A percentile compares a stretch with the other conserved stretches of the same genome.
These are phyloP conservation scores for Heliconius aoede DNA, from an alignment of 2,888 invertebrate species.

Conservation along the genomic window DNA sequence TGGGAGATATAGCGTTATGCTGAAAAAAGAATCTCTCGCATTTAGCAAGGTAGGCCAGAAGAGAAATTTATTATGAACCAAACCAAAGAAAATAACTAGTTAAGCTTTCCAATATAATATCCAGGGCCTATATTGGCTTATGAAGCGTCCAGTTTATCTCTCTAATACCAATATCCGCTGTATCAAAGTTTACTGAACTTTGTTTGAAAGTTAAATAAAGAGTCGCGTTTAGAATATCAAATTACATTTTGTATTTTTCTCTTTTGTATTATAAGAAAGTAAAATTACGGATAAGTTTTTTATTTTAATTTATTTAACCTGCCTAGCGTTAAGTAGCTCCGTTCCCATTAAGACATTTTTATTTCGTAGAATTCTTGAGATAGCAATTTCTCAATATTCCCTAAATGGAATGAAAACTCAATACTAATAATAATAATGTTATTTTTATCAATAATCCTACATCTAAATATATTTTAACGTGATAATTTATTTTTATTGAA, in stretches of 20 bases:
- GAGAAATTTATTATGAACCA: background rate
- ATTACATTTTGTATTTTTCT: slow-evolving; percentile 7
- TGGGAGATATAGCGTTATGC: background rate
- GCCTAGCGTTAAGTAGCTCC: too few species aligned
- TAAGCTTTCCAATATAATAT: slow-evolving; percentile 1
- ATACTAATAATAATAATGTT: too few species aligned
- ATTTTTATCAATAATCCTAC: background rate
- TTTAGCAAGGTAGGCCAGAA: too few species aligned
- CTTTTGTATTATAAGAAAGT: background rate
- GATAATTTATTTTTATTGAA: background rate
- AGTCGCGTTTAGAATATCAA: slow-evolving; percentile 14
- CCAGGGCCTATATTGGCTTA: slow-evolving; percentile 2
- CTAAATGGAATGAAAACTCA: too few species aligned
- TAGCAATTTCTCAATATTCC: too few species aligned
- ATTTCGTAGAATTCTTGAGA: too few species aligned
- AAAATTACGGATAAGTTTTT: background rate
- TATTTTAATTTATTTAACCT: background rate
- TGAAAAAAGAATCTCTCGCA: background rate
- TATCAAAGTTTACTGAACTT: slow-evolving; percentile 10
- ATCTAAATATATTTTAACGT: background rate
- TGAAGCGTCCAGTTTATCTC: background rate
- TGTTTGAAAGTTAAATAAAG: slow-evolving; percentile 12
- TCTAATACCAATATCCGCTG: slow-evolving; percentile 20
- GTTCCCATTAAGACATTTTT: too few species aligned
- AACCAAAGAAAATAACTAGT: background rate